A percentile compares a stretch with the other conserved stretches of the same genome.
phyloP scores from a whole-genome alignment of 2,888 invertebrate species.

The Philonicus albiceps region DNA sequence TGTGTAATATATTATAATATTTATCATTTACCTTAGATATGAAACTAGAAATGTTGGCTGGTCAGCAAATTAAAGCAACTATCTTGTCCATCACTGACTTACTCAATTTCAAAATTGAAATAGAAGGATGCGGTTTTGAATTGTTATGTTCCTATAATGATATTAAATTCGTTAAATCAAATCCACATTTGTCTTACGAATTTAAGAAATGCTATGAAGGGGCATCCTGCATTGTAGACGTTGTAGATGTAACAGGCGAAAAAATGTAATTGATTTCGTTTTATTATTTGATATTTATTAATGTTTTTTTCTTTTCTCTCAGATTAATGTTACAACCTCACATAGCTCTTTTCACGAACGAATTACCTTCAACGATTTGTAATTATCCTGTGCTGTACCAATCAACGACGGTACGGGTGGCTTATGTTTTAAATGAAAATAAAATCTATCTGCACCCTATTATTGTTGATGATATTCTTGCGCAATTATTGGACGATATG shows the following conservation, averaged over 20 bases:
- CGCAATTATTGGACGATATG: slow-evolving; percentile 68
- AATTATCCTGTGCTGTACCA: slow-evolving; percentile 69
- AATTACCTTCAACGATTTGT: slow-evolving; percentile 65
- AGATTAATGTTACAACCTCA: slow-evolving; percentile 75
- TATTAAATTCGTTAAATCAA: slow-evolving; percentile 59
- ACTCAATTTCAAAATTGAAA: slow-evolving; percentile 59
- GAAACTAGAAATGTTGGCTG: slow-evolving; percentile 56
- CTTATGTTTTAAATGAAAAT: slow-evolving; percentile 68
- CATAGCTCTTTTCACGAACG: slow-evolving; percentile 59
- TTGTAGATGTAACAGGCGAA: slow-evolving; percentile 59
- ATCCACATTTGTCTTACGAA: slow-evolving; percentile 59
- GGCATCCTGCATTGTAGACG: slow-evolving; percentile 58
- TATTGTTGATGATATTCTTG: slow-evolving; percentile 63
- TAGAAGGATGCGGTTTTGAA: slow-evolving; percentile 59
- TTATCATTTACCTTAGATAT: slow-evolving; percentile 53
- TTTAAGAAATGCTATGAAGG: slow-evolving; percentile 65
- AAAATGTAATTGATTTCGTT: slow-evolving; percentile 58
- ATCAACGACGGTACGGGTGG: slow-evolving; percentile 69
- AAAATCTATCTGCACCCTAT: slow-evolving; percentile 73
- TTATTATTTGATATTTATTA: slow-evolving; percentile 48
- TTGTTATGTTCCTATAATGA: slow-evolving; percentile 61
- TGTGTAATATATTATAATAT: neutral
- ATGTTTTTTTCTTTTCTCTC: slow-evolving; percentile 34
- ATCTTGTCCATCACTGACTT: slow-evolving; percentile 57
- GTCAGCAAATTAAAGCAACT: slow-evolving; percentile 60